Evolutionary conservation across 2,888 invertebrate species (phyloP).

Genomic region (Lasioglossum villosulum): DNA sequence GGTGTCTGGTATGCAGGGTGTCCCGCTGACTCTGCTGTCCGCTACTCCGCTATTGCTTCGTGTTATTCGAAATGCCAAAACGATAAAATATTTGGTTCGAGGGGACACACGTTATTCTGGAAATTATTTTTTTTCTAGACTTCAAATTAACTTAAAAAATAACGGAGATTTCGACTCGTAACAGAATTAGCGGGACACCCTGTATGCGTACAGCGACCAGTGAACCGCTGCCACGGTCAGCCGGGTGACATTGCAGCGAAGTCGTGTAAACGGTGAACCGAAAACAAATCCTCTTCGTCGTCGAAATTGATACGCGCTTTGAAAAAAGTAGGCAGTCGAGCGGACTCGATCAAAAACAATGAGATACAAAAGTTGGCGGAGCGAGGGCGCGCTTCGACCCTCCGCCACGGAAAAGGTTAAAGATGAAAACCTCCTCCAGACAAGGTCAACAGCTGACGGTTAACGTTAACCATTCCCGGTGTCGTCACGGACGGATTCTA

Average conservation of each 20-base stretch:
- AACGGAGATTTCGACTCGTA: no score
- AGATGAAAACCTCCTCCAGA: conserved; percentile 32
- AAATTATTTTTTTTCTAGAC: no score
- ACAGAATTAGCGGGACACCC: no score
- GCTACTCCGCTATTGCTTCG: no score
- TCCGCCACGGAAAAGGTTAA: conserved; percentile 13
- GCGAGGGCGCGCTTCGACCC: neutral
- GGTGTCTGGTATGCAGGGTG: neutral
- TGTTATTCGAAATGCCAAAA: no score
- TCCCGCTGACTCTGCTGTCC: no score
- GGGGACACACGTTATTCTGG: no score
- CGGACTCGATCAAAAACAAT: conserved; percentile 23
- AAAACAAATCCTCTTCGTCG: neutral
- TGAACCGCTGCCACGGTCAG: conserved; percentile 18
- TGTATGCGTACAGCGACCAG: conserved; percentile 15
- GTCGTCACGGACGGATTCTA: conserved; percentile 4
- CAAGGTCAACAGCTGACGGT: conserved; percentile 59
- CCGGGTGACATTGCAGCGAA: conserved; percentile 17
- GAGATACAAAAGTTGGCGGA: conserved; percentile 16
- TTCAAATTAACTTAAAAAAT: no score
- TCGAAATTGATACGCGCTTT: neutral
- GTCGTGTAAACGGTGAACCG: neutral
- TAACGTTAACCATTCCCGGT: conserved; percentile 32
- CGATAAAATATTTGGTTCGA: no score
- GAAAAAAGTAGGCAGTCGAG: neutral